These are phyloP conservation scores for Corythornis leucogaster DNA, from an alignment of 2,797 vertebrate species.

Conservation along the genomic window DNA sequence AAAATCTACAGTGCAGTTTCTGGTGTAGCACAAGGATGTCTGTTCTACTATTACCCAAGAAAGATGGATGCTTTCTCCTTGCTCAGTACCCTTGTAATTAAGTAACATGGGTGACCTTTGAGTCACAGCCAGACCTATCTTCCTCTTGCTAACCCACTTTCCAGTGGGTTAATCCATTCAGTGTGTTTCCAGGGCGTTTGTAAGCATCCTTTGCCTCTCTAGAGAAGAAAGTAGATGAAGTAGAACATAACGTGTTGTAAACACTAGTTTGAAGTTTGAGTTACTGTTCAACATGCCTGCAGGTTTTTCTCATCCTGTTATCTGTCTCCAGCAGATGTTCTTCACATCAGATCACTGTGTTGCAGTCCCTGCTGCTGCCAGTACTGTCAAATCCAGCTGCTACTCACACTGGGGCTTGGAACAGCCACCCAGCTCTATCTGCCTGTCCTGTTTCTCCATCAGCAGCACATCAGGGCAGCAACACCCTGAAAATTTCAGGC, in stretches of 20 bases:
- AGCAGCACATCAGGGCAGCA: neutral
- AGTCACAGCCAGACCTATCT: neutral
- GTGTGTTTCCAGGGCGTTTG: neutral
- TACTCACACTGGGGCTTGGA: neutral
- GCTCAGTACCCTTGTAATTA: neutral
- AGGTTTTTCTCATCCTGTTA: neutral
- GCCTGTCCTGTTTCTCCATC: neutral
- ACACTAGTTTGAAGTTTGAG: conserved; percentile 16
- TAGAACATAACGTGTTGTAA: neutral
- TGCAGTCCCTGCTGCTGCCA: neutral
- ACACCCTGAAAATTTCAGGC: neutral
- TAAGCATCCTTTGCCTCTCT: neutral
- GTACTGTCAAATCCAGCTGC: conserved; percentile 3
- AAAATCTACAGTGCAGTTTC: neutral
- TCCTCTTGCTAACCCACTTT: neutral
- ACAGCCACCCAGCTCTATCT: neutral
- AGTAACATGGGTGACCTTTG: neutral
- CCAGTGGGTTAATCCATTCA: neutral
- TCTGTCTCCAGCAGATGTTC: conserved; percentile 39
- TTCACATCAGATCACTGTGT: neutral
- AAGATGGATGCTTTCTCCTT: neutral
- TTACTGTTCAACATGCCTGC: neutral
- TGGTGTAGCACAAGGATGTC: neutral
- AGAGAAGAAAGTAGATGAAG: neutral
- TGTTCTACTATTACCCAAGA: neutral